These are phyloP conservation scores for Chironex yamaguchii DNA, from an alignment of 30 jellyfish, hydroid and myxozoan species.

Conservation along the genomic window DNA sequence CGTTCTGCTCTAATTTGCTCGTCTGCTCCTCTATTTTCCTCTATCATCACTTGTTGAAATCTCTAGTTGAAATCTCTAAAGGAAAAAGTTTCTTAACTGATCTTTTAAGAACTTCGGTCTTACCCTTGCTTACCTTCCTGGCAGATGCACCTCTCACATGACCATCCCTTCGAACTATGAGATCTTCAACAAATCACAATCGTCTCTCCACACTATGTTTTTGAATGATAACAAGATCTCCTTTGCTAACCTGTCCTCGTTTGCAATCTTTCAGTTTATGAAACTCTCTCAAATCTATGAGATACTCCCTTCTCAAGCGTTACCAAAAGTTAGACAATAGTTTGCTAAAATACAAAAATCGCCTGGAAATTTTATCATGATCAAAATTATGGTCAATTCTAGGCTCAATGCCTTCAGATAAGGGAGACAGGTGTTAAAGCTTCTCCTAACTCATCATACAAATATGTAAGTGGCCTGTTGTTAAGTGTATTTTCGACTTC, in stretches of 20 bases:
- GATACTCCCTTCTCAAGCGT: conserved; percentile 29
- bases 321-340: conserved; percentile 10
- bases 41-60: no score
- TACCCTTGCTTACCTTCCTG: background rate
- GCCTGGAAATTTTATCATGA: background rate
- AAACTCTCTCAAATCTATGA: conserved; percentile 39
- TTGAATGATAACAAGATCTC: conserved; percentile 10
- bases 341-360: conserved; percentile 13
- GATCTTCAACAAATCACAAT: background rate
- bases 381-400: background rate
- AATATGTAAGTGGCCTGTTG: conserved; percentile 9
- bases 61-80: background rate
- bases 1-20: no score
- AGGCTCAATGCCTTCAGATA: conserved; percentile 30
- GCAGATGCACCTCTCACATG: background rate
- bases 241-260: no score
- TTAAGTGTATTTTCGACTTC: conserved; percentile 37
- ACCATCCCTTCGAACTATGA: background rate
- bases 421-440: conserved; percentile 32
- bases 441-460: conserved; percentile 18
- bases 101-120: background rate
- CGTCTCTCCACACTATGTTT: background rate
- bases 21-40: no score
- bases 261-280: no score
- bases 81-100: background rate